Evolutionary conservation across 2,888 invertebrate genomes (phyloP).

Genomic region (Drosophila affinis): DNA sequence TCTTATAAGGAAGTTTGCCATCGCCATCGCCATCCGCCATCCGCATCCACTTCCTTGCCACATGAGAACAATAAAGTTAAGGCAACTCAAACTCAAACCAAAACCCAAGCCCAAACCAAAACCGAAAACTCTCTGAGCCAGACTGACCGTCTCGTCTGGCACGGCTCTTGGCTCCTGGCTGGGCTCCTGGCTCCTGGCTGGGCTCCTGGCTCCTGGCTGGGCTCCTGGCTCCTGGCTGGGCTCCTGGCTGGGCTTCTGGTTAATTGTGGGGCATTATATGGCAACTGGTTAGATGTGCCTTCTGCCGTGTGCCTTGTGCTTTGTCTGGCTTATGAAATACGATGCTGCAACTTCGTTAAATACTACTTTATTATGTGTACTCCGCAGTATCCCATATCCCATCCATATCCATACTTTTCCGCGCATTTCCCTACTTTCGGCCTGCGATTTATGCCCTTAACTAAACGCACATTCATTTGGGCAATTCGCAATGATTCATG

Average conservation of each 20-base stretch:
- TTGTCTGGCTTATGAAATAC: conserved; percentile 39
- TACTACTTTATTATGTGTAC: conserved; percentile 2
- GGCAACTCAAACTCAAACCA: conserved; percentile 3
- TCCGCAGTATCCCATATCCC: too few relatives aligned
- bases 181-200: too few relatives aligned
- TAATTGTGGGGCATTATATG: conserved; percentile 40
- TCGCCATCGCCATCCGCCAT: conserved; percentile 1
- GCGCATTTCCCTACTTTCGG: background rate
- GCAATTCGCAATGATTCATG: background rate
- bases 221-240: background rate
- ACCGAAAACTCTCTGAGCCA: conserved; percentile 7
- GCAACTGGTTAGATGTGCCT: conserved; percentile 35
- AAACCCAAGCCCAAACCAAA: conserved; percentile 5
- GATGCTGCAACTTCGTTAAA: conserved; percentile 39
- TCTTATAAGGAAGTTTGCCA: conserved; percentile 45
- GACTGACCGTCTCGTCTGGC: conserved; percentile 45
- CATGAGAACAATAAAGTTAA: conserved; percentile 45
- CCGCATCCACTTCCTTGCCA: background rate
- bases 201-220: too few relatives aligned
- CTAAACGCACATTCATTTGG: background rate
- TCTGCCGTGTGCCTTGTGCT: conserved; percentile 21
- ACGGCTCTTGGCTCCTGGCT: background rate
- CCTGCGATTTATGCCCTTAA: background rate
- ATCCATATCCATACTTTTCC: too few relatives aligned
- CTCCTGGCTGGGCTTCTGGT: conserved; percentile 6